Conservation (phyloP, 2,797 vertebrate species). For the Arctocebus calabarensis region DNA sequence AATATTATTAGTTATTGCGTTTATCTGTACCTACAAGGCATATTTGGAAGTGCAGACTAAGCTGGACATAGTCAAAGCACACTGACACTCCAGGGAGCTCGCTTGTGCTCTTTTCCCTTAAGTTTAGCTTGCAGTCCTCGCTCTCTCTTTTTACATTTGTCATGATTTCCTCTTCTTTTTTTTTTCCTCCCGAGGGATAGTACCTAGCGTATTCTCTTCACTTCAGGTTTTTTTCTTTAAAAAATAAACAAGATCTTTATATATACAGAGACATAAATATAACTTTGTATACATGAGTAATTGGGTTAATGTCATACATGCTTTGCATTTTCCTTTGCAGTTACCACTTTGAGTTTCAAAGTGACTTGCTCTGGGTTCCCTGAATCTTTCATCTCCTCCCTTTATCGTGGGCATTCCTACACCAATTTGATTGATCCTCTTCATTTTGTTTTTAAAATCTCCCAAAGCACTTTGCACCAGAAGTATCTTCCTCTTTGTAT, state of each 20-base stretch:
- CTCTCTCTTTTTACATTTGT: neutral
- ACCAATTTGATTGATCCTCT: neutral
- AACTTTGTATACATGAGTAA: neutral
- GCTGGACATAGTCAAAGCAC: neutral
- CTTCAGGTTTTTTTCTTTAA: neutral
- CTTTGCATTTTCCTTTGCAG: neutral
- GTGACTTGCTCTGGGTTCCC: neutral
- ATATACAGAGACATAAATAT: neutral
- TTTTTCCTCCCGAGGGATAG: neutral
- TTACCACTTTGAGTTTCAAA: neutral
- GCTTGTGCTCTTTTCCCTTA: neutral
- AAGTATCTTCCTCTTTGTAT: neutral
- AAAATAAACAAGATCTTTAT: neutral
- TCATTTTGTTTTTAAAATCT: constrained; percentile 31
- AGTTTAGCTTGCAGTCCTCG: neutral
- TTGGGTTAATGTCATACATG: neutral
- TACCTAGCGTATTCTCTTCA: neutral
- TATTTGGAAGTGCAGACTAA: neutral
- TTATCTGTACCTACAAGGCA: neutral
- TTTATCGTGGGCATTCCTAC: neutral
- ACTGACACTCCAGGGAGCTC: neutral
- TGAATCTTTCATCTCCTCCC: neutral
- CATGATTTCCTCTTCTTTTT: neutral
- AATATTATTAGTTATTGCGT: neutral
- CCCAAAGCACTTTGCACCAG: neutral